Conservation (phyloP, 2,113 vertebrate genomes). For the Monopterus albus region DNA sequence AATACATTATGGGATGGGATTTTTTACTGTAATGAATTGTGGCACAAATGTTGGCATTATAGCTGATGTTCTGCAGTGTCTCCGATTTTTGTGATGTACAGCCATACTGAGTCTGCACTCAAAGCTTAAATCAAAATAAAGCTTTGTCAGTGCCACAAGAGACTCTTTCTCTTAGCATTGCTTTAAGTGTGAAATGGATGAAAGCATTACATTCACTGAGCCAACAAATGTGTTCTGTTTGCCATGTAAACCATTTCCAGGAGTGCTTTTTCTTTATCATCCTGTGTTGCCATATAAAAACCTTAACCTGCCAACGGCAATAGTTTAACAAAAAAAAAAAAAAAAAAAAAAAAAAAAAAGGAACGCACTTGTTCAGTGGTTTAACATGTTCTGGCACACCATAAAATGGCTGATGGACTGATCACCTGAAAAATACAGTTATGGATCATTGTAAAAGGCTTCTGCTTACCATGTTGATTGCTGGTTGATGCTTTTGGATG, state of each 20-base stretch:
- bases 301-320: slow-evolving; percentile 6
- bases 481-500: no score
- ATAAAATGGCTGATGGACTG: no score
- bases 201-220: slow-evolving; percentile 5
- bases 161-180: not conserved
- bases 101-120: not conserved
- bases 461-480: no score
- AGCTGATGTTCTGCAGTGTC: slow-evolving; percentile 10
- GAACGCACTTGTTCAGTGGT: no score
- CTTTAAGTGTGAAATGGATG: slow-evolving; percentile 17
- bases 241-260: slow-evolving; percentile 2
- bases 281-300: slow-evolving; percentile 35
- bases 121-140: slow-evolving; percentile 21
- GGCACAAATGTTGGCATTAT: slow-evolving; percentile 20
- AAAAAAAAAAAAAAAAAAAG: not conserved
- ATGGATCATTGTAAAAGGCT: no score
- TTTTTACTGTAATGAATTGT: not conserved
- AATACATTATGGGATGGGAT: not conserved
- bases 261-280: slow-evolving; percentile 18
- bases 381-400: not conserved
- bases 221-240: slow-evolving; percentile 1
- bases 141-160: slow-evolving; percentile 12
- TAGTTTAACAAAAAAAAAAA: not conserved
- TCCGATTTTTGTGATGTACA: not conserved
- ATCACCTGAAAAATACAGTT: no score